Conservation (phyloP, 2,113 vertebrate species). For the Fulmarus glacialis region DNA sequence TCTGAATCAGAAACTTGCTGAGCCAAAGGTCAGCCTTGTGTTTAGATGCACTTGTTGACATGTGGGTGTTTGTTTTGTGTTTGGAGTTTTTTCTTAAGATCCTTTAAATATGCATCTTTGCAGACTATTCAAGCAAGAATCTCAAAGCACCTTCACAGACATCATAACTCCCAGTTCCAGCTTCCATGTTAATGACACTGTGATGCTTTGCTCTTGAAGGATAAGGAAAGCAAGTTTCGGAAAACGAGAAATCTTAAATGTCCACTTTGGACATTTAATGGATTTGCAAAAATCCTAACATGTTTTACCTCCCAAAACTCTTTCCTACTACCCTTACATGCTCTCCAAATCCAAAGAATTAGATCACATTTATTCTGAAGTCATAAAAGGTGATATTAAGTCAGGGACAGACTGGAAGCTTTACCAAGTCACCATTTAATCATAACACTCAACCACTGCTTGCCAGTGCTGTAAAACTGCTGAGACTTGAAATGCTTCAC, state of each 20-base stretch:
- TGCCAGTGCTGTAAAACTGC: not conserved
- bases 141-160: not conserved
- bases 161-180: not conserved
- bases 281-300: not conserved
- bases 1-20: not conserved
- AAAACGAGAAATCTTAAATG: not conserved
- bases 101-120: not conserved
- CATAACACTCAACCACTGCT: not conserved
- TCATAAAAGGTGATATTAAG: not conserved
- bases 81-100: not conserved
- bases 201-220: not conserved
- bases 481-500: not conserved
- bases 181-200: not conserved
- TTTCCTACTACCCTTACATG: not conserved
- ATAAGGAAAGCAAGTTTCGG: not conserved
- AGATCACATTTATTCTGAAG: not conserved
- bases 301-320: not conserved
- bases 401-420: not conserved
- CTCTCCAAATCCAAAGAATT: not conserved
- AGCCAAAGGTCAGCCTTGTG: not conserved
- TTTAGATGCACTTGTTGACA: not conserved
- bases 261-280: not conserved
- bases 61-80: not conserved
- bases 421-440: not conserved
- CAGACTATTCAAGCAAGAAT: not conserved